Evolutionary conservation across 1,140 invertebrate genomes (phyloP).

Genomic region (Anoplolepis gracilipes): DNA sequence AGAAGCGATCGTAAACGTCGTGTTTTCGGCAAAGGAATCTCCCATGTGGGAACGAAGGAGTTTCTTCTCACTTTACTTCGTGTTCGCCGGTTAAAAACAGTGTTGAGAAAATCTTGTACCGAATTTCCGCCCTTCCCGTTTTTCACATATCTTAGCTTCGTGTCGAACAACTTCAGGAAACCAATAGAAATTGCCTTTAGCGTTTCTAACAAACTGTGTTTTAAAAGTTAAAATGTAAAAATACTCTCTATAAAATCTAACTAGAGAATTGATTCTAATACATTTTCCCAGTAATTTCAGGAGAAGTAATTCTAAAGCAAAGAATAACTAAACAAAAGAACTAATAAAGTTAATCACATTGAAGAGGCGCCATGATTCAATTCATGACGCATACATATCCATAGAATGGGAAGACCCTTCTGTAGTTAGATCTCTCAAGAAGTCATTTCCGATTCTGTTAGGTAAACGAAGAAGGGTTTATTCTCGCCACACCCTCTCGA

Average conservation of each 20-base stretch:
- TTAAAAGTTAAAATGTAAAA: background rate
- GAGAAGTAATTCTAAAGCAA: background rate
- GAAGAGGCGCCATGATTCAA: background rate
- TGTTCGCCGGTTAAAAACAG: background rate
- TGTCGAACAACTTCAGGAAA: background rate
- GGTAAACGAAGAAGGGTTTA: constrained; percentile 11
- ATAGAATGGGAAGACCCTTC: constrained; percentile 15
- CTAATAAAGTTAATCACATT: background rate
- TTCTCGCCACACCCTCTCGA: constrained; percentile 16
- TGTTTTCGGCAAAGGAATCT: constrained; percentile 32
- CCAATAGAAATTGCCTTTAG: constrained; percentile 12
- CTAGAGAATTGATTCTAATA: background rate
- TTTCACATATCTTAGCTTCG: background rate
- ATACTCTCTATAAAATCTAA: background rate
- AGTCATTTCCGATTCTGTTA: constrained; percentile 46
- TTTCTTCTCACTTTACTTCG: constrained; percentile 36
- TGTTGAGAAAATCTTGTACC: constrained; percentile 39
- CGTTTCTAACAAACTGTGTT: background rate
- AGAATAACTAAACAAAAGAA: background rate
- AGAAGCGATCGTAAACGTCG: constrained; percentile 52
- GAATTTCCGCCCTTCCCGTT: constrained; percentile 33
- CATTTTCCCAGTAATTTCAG: background rate
- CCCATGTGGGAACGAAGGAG: background rate
- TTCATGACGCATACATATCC: constrained; percentile 16
- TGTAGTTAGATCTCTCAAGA: constrained; percentile 24